These are phyloP conservation scores for Aporophyla nigra DNA, from an alignment of 2,888 invertebrate species.

Conservation along the genomic window DNA sequence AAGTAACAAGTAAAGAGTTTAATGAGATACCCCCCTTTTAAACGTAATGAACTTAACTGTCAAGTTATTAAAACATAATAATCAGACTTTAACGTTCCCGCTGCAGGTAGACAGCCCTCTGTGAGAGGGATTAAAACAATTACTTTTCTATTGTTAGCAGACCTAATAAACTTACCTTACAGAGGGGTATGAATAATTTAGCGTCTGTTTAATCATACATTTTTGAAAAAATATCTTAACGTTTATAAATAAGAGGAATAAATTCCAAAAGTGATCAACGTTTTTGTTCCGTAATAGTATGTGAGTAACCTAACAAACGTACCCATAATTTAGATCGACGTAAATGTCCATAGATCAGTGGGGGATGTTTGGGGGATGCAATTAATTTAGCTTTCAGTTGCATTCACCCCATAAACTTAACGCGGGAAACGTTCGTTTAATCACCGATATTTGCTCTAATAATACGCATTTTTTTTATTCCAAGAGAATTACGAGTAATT, in stretches of 20 bases:
- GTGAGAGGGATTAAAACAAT: no score
- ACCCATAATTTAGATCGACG: conserved; percentile 32
- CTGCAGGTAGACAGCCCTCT: no score
- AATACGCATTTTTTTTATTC: background rate
- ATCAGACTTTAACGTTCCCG: no score
- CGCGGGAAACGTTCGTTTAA: conserved; percentile 14
- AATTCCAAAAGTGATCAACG: background rate
- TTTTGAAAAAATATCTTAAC: no score
- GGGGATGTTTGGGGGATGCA: conserved; percentile 43
- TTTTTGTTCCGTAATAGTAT: background rate
- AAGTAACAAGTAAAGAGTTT: background rate
- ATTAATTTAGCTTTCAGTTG: conserved; percentile 47
- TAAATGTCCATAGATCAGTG: conserved; percentile 39
- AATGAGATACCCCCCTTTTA: no score
- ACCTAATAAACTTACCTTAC: no score
- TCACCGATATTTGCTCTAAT: conserved; percentile 24
- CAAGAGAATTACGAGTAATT: background rate
- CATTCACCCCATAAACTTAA: conserved; percentile 50
- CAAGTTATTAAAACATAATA: no score
- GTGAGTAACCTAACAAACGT: conserved; percentile 2
- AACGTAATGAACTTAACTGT: no score
- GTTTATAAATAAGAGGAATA: no score
- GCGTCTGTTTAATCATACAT: no score
- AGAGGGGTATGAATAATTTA: no score
- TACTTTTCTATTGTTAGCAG: no score